These are phyloP conservation scores for Harpegnathos saltator DNA, from an alignment of 1,140 invertebrate genomes.

Conservation along the genomic window DNA sequence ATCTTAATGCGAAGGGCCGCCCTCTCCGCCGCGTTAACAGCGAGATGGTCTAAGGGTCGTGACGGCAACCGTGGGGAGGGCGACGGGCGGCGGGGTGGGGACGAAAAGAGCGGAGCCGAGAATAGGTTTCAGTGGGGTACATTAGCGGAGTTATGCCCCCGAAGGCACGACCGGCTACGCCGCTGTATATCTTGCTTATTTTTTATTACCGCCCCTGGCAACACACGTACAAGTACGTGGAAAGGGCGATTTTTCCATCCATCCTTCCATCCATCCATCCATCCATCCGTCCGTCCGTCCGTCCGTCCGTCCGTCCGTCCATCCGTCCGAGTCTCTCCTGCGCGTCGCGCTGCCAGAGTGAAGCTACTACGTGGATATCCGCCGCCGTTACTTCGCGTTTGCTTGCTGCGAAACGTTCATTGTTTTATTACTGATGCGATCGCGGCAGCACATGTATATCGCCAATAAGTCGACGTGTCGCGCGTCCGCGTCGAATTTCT, in stretches of 20 bases:
- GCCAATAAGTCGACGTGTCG: neutral
- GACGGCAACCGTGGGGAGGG: too few species aligned
- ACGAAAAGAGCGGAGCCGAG: conserved; percentile 71
- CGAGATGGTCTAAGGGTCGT: conserved; percentile 63
- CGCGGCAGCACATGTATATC: neutral
- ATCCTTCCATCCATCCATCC: neutral
- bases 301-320: neutral
- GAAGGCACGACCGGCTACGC: conserved; percentile 72
- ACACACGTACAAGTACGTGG: conserved; percentile 54
- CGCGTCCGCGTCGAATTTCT: neutral
- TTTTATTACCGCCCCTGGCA: conserved; percentile 79
- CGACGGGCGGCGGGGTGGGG: conserved; percentile 52
- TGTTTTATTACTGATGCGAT: conserved; percentile 16
- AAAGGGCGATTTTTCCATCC: conserved; percentile 64
- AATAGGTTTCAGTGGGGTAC: conserved; percentile 79
- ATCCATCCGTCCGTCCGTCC: neutral
- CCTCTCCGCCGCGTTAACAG: conserved; percentile 66
- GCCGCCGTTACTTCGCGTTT: conserved; percentile 22
- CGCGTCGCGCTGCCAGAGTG: conserved; percentile 30
- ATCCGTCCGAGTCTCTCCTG: neutral
- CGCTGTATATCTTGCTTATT: conserved; percentile 82
- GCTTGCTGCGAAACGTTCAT: neutral
- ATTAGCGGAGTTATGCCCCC: conserved; percentile 81
- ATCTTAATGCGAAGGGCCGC: conserved; percentile 75
- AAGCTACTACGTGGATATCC: conserved; percentile 40